Base-by-base conservation (phyloP, 2,113 vertebrate genomes). In the Todiramphus chloris region DNA sequence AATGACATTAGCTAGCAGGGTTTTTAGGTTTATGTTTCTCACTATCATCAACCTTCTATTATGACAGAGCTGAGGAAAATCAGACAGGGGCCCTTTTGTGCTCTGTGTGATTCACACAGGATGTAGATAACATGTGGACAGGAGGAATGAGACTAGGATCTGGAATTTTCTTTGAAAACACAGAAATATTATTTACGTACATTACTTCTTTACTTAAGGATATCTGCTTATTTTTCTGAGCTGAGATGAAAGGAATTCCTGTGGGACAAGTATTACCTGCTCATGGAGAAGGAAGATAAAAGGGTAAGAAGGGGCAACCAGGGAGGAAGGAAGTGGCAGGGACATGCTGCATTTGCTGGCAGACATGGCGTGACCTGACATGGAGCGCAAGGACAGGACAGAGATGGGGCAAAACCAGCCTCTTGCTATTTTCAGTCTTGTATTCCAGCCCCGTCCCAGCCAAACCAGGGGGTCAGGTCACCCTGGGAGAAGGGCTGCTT, bases 1-100 rank as follows among this genome's bases (percentile, higher is more conserved):
- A 53, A 92, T 82, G 46, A 20, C 73, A 69, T 55, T 63, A 92
- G 79, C 76, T 83, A 83, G 76, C 43, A 86, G 79, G 46, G 64
- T 78, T 73, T 93, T 90, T 88, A 86, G 37, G 53, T 87, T 93
- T 79, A 55, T 66, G 25, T 15, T 87, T 96, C 88, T 39, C 1
- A 0, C 68, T 78, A 43, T 70, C 68, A 81, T 96, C 93, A 96
- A 88, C 67, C 66, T 94, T 86, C 84, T 59, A 63, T 91, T 95
- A 73, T 93, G 87, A 60, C 64, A 90, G 41, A 89, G 64, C 63
- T 3, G 18, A 84, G 58, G 43, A 83, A 93, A 87, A 91, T 91
- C 43, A 91, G 83, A 92, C 67, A 94, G 51, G 44, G 80, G 35
- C 55, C 33, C 56, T 84, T 94, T 95, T 95, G 89, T 89, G 73